Base-by-base conservation (phyloP, 2,888 invertebrate genomes). In the Acrocyrtus sp. region DNA sequence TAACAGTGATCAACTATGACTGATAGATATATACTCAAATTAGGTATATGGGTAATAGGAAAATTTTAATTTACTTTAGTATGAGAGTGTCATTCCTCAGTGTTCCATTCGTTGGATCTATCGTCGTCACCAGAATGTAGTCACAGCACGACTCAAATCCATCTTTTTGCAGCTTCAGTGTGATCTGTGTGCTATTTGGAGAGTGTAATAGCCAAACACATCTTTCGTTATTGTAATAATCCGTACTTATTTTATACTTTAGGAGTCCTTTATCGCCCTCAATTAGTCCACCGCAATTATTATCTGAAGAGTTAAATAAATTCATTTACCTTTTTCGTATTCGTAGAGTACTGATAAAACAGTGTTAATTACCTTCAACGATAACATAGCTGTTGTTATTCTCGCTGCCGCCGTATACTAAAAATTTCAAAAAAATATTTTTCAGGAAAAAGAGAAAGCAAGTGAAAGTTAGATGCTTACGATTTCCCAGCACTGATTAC, bases 101-200 rank as follows among this genome's bases (percentile, higher is more conserved):
- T 10, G 47, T 67, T 17, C 74, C 74, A 53, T 22, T 51, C 3
- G 15, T 24, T 0, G 63, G 51, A 5, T 74, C 57, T n/a, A 74
- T 48, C 12, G 62, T 69, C 17, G 29, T 74, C 8, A 74, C 63
- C 2, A 74, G n/a, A 21, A 74, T 39, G 21, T 45, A 47, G 29
- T 74, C 74, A 34, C 74, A 74, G 19, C 74, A 74, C 8, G 45
- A 21, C 47, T 74, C 74, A 53, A 74, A 74, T 26, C 74, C 74
- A n/a, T 68, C 74, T 21, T 74, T 63, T 1, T 63, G n/a, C 5
- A 74, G 58, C 4, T 57, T 62, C 47, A 74, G 15, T 0, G 48
- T 62, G 19, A 74, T 74, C n/a, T 41, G 39, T 0, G 56, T 50
- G 24, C 51, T 51, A 12, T 57, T 58, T 1, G 68, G 74, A 5